phyloP scores from a whole-genome alignment of 30 jellyfish, hydroid and myxozoan genomes.

The Turritopsis rubra region DNA sequence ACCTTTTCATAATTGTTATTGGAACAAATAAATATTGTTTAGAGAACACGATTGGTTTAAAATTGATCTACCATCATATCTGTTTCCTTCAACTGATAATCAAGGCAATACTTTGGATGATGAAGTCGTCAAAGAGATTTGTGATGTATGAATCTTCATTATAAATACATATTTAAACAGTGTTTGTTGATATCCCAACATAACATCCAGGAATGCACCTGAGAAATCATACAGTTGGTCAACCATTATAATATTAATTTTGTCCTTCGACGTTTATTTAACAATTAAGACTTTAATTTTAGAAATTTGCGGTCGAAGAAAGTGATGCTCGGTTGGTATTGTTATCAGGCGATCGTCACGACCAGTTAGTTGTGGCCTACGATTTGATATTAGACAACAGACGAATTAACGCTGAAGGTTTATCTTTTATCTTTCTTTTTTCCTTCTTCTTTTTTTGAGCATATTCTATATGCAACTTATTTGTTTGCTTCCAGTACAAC shows the following conservation, averaged over 20 bases:
- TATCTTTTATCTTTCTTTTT: background rate
- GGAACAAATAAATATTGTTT: too few relatives aligned
- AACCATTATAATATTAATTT: too few relatives aligned
- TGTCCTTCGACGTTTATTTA: too few relatives aligned
- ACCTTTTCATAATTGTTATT: background rate
- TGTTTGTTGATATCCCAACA: too few relatives aligned
- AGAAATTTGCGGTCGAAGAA: constrained; percentile 97
- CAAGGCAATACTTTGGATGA: constrained; percentile 87
- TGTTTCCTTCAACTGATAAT: constrained; percentile 89
- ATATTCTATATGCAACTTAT: too few relatives aligned
- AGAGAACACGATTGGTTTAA: constrained; percentile 94
- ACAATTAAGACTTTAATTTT: too few relatives aligned
- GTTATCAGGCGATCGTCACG: constrained; percentile 83
- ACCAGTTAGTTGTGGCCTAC: constrained; percentile 85
- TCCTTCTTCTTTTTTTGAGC: background rate
- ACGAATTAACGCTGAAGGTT: constrained; percentile 93
- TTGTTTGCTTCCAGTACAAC: too few relatives aligned
- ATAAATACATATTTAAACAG: too few relatives aligned
- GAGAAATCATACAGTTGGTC: too few relatives aligned
- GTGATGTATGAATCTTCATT: constrained; percentile 59
- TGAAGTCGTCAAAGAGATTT: constrained; percentile 88
- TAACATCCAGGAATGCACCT: too few relatives aligned
- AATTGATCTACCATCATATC: constrained; percentile 72
- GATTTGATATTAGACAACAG: constrained; percentile 84
- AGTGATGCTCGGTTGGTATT: constrained; percentile 77